phyloP scores from a whole-genome alignment of 2,888 invertebrate species.

The Philhelius pedissequus region DNA sequence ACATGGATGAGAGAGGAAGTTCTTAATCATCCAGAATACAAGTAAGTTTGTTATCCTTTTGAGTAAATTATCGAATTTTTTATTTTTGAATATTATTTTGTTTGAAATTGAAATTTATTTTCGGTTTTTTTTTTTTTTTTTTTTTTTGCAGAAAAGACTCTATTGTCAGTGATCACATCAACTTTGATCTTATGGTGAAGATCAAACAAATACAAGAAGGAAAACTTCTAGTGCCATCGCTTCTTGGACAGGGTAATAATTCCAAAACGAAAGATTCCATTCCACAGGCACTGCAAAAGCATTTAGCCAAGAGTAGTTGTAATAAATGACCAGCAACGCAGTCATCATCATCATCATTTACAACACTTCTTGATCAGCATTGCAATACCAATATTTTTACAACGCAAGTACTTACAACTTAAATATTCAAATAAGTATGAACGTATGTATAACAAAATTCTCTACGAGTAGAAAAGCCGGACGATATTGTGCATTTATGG shows the following conservation, averaged over 20 bases:
- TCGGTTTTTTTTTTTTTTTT: conserved; percentile 20
- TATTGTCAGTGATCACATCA: conserved; percentile 90
- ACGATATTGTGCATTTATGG: conserved; percentile 31
- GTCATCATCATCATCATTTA: conserved; percentile 26
- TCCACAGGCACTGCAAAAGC: conserved; percentile 86
- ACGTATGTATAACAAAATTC: background rate
- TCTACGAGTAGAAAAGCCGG: background rate
- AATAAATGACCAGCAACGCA: conserved; percentile 52
- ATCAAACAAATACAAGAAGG: conserved; percentile 88
- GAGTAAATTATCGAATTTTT: too few species aligned
- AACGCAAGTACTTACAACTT: conserved; percentile 35
- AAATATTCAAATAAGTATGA: conserved; percentile 25
- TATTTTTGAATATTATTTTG: too few species aligned
- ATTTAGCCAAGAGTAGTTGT: conserved; percentile 76
- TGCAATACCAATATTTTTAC: conserved; percentile 31
- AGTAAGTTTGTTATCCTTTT: too few species aligned
- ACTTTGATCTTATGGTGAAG: conserved; percentile 92
- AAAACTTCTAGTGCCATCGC: conserved; percentile 84
- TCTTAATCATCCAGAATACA: conserved; percentile 91
- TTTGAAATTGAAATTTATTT: background rate
- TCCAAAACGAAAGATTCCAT: conserved; percentile 92
- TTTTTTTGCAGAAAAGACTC: conserved; percentile 88
- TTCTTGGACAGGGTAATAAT: conserved; percentile 86
- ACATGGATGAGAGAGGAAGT: conserved; percentile 96
- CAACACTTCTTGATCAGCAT: conserved; percentile 31